Conservation (phyloP, 2,888 invertebrate genomes). For the Epirrhoe tristata region DNA sequence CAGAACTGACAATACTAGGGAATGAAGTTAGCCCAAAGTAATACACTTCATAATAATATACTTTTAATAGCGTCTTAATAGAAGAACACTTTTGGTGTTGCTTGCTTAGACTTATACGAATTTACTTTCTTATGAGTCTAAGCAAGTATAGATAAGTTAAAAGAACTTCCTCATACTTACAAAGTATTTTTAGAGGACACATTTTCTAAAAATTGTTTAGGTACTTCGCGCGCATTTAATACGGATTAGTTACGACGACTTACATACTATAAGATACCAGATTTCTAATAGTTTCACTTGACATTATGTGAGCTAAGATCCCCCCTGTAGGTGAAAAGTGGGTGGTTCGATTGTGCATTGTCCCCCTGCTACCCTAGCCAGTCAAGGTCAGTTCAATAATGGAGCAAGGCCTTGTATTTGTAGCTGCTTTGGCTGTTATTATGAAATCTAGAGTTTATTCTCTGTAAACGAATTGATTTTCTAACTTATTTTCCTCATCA, state of each 20-base stretch:
- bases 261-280: neutral
- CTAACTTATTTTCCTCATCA: too few relatives aligned
- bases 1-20: neutral
- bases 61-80: too few relatives aligned
- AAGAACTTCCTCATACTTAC: too few relatives aligned
- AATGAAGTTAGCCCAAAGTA: neutral
- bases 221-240: neutral
- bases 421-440: neutral
- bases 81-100: too few relatives aligned
- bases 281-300: neutral
- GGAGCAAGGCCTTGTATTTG: constrained; percentile 19
- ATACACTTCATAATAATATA: neutral
- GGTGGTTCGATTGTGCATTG: constrained; percentile 19
- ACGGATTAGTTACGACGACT: neutral
- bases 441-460: neutral
- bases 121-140: too few relatives aligned
- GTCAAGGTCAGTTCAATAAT: constrained; percentile 19
- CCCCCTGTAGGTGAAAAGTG: constrained; percentile 12
- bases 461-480: neutral
- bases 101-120: too few relatives aligned
- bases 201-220: neutral
- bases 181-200: too few relatives aligned
- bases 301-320: neutral
- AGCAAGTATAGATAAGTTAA: too few relatives aligned
- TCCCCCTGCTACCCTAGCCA: constrained; percentile 9